phyloP scores from a whole-genome alignment of 2,888 invertebrate genomes.

The Listrodromus nycthemerus region DNA sequence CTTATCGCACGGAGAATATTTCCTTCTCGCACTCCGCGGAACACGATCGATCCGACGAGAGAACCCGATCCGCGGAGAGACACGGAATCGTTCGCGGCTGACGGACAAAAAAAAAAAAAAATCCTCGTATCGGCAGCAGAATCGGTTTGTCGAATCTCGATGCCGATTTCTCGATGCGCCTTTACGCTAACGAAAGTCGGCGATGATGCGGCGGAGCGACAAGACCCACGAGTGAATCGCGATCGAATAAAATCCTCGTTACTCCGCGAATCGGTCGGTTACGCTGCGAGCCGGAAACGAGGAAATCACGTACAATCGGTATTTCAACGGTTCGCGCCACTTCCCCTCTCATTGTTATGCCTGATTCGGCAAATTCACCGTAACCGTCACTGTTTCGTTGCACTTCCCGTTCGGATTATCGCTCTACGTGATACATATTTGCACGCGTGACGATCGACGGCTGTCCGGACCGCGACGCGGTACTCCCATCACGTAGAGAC shows the following conservation, averaged over 20 bases:
- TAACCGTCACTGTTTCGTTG: slow-evolving; percentile 43
- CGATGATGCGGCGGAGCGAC: slow-evolving; percentile 33
- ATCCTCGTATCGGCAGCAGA: too few relatives aligned
- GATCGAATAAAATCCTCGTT: slow-evolving; percentile 13
- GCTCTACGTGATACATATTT: slow-evolving; percentile 15
- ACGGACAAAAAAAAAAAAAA: background rate
- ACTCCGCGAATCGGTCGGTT: background rate
- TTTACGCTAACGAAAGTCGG: slow-evolving; percentile 34
- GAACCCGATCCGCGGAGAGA: background rate
- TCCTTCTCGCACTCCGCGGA: background rate
- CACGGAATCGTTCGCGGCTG: background rate
- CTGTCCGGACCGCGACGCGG: background rate
- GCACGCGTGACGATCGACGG: slow-evolving; percentile 44
- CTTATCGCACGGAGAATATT: slow-evolving; percentile 16
- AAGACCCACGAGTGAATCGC: background rate
- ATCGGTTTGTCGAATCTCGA: too few relatives aligned
- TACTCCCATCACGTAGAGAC: slow-evolving; percentile 69
- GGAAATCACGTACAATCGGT: slow-evolving; percentile 31
- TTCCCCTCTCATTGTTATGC: slow-evolving; percentile 59
- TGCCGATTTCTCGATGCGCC: background rate
- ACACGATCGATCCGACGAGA: background rate
- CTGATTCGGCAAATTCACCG: slow-evolving; percentile 57
- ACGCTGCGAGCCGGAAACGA: background rate
- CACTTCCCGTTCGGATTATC: slow-evolving; percentile 35
- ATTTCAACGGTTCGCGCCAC: slow-evolving; percentile 24